Evolutionary conservation across 1,140 invertebrate genomes (phyloP), one percentile per base, ranked within the genome.

Genomic region (Zaprionus ornatus): DNA sequence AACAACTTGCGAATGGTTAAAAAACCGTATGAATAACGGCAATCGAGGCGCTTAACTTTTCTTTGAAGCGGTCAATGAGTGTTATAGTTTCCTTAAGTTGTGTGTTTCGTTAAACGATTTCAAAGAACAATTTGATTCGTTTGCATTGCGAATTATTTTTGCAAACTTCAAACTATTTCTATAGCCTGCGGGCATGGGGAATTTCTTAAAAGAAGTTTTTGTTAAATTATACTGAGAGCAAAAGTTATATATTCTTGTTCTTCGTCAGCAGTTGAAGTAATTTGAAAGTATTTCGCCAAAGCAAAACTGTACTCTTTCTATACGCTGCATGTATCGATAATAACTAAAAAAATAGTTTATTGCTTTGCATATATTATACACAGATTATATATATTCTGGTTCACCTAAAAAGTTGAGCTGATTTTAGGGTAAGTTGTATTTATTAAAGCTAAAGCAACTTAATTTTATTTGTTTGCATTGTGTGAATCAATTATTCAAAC

Each of bases 1-100:
- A 25, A 50, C 48, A 69, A 56, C 21, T 61, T 68, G 56, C 21
- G 61, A 59, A 45, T 7, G 19, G 29, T 27, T 29, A 52, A 52
- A 35, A 60, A 27, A 19, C n/a, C 17, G 29, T 54, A 61, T 67
- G 15, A 50, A 50, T 50, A 7, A 23, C 19, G 45, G 45, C 19
- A 50, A 50, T 50, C 45, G 45, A 1, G 7, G 45, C 19, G 45
- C 19, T 13, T 21, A 50, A 50, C 45, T 50, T 50, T 50, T 23
- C 17, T 13, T 50, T 21, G 12, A 21, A 13, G 45, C 45, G 19
- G 2, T 50, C 19, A 5, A 50, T 12, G 19, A 21, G 45, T 50
- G 12, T 21, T 50, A 3, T 1, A 45, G n/a, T 45, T 45, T 45
- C 40, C n/a, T 17, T 45, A 45, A 42, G 37, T 42, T n/a, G 6